These are phyloP conservation scores for Noctua fimbriata DNA, from an alignment of 2,888 invertebrate species.

Conservation along the genomic window DNA sequence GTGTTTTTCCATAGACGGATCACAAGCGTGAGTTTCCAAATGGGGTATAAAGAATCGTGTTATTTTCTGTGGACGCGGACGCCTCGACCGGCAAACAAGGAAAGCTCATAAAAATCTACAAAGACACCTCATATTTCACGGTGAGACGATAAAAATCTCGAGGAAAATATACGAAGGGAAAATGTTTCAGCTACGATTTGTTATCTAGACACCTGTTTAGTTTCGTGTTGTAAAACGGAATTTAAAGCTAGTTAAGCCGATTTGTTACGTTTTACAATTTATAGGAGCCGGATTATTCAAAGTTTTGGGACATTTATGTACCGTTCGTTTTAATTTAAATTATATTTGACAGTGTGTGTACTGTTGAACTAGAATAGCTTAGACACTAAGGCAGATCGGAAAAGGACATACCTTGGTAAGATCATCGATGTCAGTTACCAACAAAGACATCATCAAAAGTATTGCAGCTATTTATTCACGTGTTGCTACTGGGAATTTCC, in stretches of 20 bases:
- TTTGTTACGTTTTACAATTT: slow-evolving; percentile 11
- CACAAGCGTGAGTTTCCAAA: background rate
- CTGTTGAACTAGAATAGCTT: background rate
- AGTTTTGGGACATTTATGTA: background rate
- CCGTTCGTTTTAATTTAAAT: background rate
- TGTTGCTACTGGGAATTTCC: background rate
- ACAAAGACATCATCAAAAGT: background rate
- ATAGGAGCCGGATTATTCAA: background rate
- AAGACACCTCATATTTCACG: slow-evolving; percentile 44
- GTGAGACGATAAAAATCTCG: slow-evolving; percentile 43
- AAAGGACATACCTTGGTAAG: background rate
- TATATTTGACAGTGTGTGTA: background rate
- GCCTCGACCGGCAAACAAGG: background rate
- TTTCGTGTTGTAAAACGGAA: slow-evolving; percentile 34
- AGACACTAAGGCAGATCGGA: background rate
- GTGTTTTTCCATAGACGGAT: background rate
- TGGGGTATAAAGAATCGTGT: slow-evolving; percentile 2
- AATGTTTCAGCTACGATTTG: slow-evolving; percentile 32
- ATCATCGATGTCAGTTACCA: background rate
- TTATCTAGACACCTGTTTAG: slow-evolving; percentile 34
- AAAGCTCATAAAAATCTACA: slow-evolving; percentile 44
- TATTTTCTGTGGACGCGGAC: slow-evolving; percentile 1
- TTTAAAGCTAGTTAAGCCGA: slow-evolving; percentile 6
- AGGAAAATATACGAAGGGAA: slow-evolving; percentile 16
- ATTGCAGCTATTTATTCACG: background rate